Evolutionary conservation across 2,113 vertebrate species (phyloP), one percentile per base, ranked within the genome.

Genomic region (Furnarius figulus): DNA sequence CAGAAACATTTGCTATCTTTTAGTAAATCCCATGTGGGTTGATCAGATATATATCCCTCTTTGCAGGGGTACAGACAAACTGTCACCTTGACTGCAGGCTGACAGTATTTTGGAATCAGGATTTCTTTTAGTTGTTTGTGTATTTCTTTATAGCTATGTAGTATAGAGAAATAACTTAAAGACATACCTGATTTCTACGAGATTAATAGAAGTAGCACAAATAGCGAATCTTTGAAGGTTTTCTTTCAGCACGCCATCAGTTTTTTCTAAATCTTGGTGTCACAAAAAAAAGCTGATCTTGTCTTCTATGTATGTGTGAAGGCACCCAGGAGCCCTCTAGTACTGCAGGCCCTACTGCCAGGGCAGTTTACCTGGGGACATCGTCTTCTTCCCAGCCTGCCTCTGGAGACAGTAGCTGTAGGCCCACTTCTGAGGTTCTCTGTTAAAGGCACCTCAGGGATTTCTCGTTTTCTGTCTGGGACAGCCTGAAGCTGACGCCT

Each of bases 231-330:
- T 24, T 30, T 42, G 4, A 30, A 17, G 19, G 2, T 7, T 39
- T 50, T 75, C 84, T 90, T 83, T 47, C 44, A 50, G 14, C 1
- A 0, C 0, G 1, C 52, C 1, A 0, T 50, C 3, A 1, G 5
- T 72, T 78, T 71, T 68, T n/a, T n/a, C 22, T 86, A 44, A 79
- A 65, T 56, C 21, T 8, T 47, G 9, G 10, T 70, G 35, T 59
- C 39, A n/a, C 7, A 2, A 33, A 63, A 52, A 63, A 65, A 85
- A 50, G 40, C 25, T 40, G 25, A 28, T 44, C 17, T 33, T 63
- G 33, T 47, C 10, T 84, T 87, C 8, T 42, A 3, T 20, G 4
- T 2, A 0, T 10, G 14, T 37, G 21, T 39, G n/a, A 33, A 71
- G 55, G 47, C n/a, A 33, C 18, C 21, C 10, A 25, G 37, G 27